Base-by-base conservation (phyloP, 2,888 invertebrate genomes). In the Andrena marginata region DNA sequence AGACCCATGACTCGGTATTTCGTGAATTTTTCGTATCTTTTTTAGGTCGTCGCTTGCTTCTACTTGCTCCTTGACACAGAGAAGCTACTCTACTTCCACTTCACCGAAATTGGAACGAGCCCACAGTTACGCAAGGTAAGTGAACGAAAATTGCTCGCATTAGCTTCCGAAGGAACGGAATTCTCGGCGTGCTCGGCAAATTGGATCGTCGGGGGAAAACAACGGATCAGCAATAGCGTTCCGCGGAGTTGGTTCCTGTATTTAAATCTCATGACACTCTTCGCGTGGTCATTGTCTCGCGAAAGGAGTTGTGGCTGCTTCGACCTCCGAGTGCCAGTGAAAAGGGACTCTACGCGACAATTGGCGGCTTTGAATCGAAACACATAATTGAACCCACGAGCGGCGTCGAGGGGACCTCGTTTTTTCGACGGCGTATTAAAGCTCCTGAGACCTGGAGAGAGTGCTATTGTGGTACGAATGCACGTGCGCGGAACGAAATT, bases 401-500 rank as follows among this genome's bases (percentile, higher is more conserved):
- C 23, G 20, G 60, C 48, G 20, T 63, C 20, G 23, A 29, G 49
- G 33, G n/a, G 20, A 13, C n/a, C 49, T 29, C 2, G 16, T 59
- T 54, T 67, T 60, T 65, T 54, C 23, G 10, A 8, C 31, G 2
- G 35, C 64, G 20, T n/a, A 51, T 59, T 63, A 49, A 64, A 79
- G 51, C 42, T 23, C 64, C 20, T 72, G 31, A 51, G 54, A 29
- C 71, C 26, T 31, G 20, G 33, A 60, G 16, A 77, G 65, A 67
- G 71, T 10, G 56, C 68, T 42, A 51, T 78, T 56, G 54, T 59
- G 16, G 69, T 35, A 51, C 54, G 33, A 49, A 62, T 54, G 77
- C 77, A 77, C 80, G 80, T 80, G 80, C 68, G 72, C 68, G 68
- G 68, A 80, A 77, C 72, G 63, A 80, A 80, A 80, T 59, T 35